Conservation (phyloP, 2,113 vertebrate species). For the Dromas ardeola region DNA sequence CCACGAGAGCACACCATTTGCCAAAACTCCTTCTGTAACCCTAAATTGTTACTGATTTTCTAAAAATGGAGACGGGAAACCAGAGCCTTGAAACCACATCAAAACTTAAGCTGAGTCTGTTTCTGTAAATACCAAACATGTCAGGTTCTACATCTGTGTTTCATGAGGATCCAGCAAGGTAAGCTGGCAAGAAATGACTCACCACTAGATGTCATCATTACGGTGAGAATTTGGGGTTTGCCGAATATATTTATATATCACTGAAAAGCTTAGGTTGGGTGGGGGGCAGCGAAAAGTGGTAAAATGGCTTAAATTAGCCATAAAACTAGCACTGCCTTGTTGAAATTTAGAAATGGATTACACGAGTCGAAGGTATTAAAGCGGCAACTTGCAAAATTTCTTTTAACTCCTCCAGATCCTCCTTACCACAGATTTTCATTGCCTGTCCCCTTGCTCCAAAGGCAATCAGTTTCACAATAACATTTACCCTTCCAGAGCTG, state of each 20-base stretch:
- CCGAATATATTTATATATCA: neutral
- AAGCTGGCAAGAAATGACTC: neutral
- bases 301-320: neutral
- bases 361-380: neutral
- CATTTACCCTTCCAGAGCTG: neutral
- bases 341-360: neutral
- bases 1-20: neutral
- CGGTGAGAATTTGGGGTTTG: neutral
- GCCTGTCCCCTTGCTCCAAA: neutral
- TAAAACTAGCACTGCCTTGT: neutral
- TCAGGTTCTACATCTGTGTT: neutral
- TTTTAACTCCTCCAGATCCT: neutral
- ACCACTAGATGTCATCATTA: slow-evolving; percentile 35
- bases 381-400: neutral
- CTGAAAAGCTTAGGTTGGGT: neutral
- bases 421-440: neutral
- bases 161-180: neutral
- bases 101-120: neutral
- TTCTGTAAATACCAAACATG: neutral
- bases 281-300: neutral
- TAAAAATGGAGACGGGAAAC: neutral
- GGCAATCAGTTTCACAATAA: neutral
- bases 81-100: neutral
- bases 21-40: neutral
- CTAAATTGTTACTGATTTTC: neutral